Percentiles rank a stretch among this genome's conserved stretches.
Conservation (phyloP, 92 coral and sea anemone species). For the Parazoanthus atlanticus region DNA sequence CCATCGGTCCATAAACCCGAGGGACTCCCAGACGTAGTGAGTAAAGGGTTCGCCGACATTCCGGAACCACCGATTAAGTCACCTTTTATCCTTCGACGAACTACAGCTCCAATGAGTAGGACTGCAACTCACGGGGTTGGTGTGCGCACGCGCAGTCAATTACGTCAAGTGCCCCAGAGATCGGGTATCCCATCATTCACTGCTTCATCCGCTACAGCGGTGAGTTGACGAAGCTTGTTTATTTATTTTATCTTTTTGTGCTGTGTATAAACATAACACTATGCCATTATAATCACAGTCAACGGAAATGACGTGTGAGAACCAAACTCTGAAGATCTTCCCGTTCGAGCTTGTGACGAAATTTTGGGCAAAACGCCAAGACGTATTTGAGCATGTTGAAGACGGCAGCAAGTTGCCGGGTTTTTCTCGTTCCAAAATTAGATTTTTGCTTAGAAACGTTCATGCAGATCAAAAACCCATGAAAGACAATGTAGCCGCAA, state of each 20-base stretch:
- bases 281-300: too few species aligned
- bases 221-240: conserved; percentile 5
- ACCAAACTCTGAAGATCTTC: too few species aligned
- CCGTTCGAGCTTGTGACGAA: too few species aligned
- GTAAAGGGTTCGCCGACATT: conserved; percentile 68
- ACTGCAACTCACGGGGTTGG: conserved; percentile 33
- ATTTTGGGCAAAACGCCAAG: too few species aligned
- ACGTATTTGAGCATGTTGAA: too few species aligned
- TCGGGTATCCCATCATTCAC: conserved; percentile 46
- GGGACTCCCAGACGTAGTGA: conserved; percentile 73
- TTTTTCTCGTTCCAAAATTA: too few species aligned
- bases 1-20: conserved; percentile 44
- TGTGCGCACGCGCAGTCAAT: conserved; percentile 46
- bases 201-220: conserved; percentile 2
- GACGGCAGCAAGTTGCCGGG: too few species aligned
- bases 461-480: too few species aligned
- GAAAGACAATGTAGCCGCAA: too few species aligned
- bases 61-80: conserved; percentile 70
- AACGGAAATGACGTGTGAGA: too few species aligned
- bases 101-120: conserved; percentile 60
- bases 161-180: conserved; percentile 34
- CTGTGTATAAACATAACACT: not conserved
- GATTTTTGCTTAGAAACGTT: too few species aligned
- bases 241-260: not conserved
- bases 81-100: conserved; percentile 71